Conservation (phyloP, 2,888 invertebrate genomes). For the Clostera curtula region DNA sequence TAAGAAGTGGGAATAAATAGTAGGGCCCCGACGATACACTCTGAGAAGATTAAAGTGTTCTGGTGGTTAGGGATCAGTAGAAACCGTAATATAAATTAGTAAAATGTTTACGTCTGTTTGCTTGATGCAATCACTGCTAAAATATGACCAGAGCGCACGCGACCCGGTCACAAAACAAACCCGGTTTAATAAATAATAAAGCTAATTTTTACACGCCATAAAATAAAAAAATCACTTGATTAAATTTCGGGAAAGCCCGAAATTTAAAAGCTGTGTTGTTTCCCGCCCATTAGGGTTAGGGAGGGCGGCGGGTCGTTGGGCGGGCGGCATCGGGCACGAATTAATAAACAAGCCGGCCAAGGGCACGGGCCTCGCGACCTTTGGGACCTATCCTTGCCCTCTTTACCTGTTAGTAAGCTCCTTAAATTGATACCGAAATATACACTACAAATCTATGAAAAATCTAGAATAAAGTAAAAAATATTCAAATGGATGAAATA, state of each 20-base stretch:
- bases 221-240: constrained; percentile 51
- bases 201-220: constrained; percentile 40
- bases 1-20: constrained; percentile 70
- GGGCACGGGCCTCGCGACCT: constrained; percentile 53
- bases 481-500: too few relatives aligned
- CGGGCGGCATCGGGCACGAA: constrained; percentile 56
- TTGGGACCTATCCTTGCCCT: constrained; percentile 44
- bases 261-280: constrained; percentile 64
- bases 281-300: constrained; percentile 61
- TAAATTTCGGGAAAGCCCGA: constrained; percentile 50
- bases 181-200: constrained; percentile 32
- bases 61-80: constrained; percentile 36
- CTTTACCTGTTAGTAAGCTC: constrained; percentile 33
- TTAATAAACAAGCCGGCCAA: constrained; percentile 70
- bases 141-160: constrained; percentile 11
- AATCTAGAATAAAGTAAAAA: too few relatives aligned
- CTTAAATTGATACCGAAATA: constrained; percentile 6
- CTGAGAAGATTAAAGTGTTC: constrained; percentile 68
- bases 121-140: constrained; percentile 25
- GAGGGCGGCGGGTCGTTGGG: constrained; percentile 41
- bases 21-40: constrained; percentile 63
- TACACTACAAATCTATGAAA: constrained; percentile 1
- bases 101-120: constrained; percentile 38
- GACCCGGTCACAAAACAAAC: constrained; percentile 12
- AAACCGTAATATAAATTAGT: constrained; percentile 59